phyloP scores from a whole-genome alignment of 2,113 vertebrate species.

The Colistium nudipinnis region DNA sequence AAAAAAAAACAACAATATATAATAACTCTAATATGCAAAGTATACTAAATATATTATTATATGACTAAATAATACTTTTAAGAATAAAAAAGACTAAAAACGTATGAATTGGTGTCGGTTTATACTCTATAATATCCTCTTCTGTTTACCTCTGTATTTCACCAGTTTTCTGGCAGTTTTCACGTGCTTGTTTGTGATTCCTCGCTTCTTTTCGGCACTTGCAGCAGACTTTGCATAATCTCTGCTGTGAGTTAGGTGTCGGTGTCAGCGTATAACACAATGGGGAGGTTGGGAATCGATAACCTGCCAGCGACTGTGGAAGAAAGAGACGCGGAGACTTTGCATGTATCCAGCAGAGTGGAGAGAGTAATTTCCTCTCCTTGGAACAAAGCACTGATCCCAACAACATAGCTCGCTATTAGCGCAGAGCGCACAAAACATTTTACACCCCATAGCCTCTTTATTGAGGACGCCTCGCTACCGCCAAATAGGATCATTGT shows the following conservation, averaged over 20 bases:
- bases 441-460: slow-evolving; percentile 59
- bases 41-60: too few species aligned
- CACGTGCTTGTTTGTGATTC: slow-evolving; percentile 42
- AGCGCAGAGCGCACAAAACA: slow-evolving; percentile 57
- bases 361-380: slow-evolving; percentile 64
- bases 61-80: too few species aligned
- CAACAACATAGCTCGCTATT: slow-evolving; percentile 54
- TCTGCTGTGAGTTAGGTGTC: slow-evolving; percentile 60
- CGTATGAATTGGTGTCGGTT: too few species aligned
- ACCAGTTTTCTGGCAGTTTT: too few species aligned
- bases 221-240: slow-evolving; percentile 60
- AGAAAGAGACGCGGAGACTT: slow-evolving; percentile 38
- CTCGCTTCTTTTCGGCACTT: slow-evolving; percentile 35
- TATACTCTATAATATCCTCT: neutral
- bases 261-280: slow-evolving; percentile 56
- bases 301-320: slow-evolving; percentile 44
- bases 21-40: too few species aligned
- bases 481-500: slow-evolving; percentile 19
- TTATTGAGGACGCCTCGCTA: slow-evolving; percentile 50
- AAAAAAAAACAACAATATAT: too few species aligned
- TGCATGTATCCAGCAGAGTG: slow-evolving; percentile 64
- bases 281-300: slow-evolving; percentile 70
- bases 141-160: too few species aligned
- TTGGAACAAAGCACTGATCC: slow-evolving; percentile 64
- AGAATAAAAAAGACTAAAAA: too few species aligned